phyloP scores from a whole-genome alignment of 2,797 vertebrate species.

The Cryptoprocta ferox region DNA sequence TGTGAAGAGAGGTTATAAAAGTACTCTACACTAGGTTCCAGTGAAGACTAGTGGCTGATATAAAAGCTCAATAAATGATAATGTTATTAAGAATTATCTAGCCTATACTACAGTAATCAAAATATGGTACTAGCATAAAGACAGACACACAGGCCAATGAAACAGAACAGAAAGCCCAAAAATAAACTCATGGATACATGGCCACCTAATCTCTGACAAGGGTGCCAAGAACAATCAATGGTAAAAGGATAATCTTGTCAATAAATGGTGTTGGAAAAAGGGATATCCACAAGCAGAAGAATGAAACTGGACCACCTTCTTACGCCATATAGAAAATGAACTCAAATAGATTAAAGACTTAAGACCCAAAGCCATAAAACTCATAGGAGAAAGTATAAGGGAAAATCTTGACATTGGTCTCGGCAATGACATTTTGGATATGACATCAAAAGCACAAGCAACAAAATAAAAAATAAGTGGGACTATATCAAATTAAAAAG shows the following conservation, averaged over 20 bases:
- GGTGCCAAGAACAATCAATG: not conserved
- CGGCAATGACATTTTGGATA: not conserved
- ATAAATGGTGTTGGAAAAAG: not conserved
- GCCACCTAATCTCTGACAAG: constrained; percentile 1
- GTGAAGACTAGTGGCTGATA: not conserved
- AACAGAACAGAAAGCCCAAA: not conserved
- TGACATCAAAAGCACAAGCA: not conserved
- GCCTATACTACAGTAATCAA: not conserved
- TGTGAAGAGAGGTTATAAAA: not conserved
- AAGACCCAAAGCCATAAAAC: not conserved
- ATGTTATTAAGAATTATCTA: constrained; percentile 42
- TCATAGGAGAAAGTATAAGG: not conserved
- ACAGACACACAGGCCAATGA: not conserved
- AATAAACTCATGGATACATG: not conserved
- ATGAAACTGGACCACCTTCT: not conserved
- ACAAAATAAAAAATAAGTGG: not conserved
- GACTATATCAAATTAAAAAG: not conserved
- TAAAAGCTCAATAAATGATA: constrained; percentile 16
- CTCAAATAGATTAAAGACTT: not conserved
- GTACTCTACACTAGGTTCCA: not conserved
- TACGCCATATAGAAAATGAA: not conserved
- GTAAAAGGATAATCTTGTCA: not conserved
- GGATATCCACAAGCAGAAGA: not conserved
- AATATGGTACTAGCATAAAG: not conserved
- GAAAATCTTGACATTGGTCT: not conserved